Evolutionary conservation across 2,797 vertebrate genomes (phyloP), one percentile per base, ranked within the genome.

Genomic region (Sebastes oblongus): DNA sequence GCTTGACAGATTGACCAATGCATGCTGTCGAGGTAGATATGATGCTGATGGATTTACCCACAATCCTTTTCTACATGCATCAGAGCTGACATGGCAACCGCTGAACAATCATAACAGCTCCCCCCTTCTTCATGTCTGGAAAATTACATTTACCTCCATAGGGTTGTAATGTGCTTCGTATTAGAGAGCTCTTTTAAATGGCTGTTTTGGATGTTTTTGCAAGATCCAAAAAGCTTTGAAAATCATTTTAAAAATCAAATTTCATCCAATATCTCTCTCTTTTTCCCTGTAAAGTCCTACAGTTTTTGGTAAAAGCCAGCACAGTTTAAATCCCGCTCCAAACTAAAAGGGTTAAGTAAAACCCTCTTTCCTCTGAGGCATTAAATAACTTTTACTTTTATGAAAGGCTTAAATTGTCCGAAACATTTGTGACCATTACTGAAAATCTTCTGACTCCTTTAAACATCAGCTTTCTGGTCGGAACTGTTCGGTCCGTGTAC

Each of bases 11-110:
- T 90, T 91, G 90, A 93, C 92, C 89, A 89, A 93, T 90, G 92
- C 89, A 68, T 81, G 83, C 87, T 91, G 93, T 90, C 85, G 80
- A 91, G 82, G 88, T 85, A 89, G 89, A 90, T 88, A 90, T 91
- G 88, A 93, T 73, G 81, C 87, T 90, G 92, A 94, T 92, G 88
- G 93, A 94, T 95, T 94, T 90, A 93, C 93, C 92, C 92, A 93
- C 89, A 92, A 92, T 92, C 88, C 93, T 78, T 86, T 91, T 92
- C 83, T 82, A 79, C 73, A 79, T 86, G 91, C 86, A 89, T 90
- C 89, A 92, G 74, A 82, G 89, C 89, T 90, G 90, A 91, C 86
- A 90, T 69, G 65, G 88, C 84, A 90, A 81, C 84, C 76, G 18
- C 59, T 64, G 70, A 86, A 83, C 83, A 84, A 83, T 88, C 75